These are phyloP conservation scores for Phortica okadai DNA, from an alignment of 2,888 invertebrate species.

Conservation along the genomic window DNA sequence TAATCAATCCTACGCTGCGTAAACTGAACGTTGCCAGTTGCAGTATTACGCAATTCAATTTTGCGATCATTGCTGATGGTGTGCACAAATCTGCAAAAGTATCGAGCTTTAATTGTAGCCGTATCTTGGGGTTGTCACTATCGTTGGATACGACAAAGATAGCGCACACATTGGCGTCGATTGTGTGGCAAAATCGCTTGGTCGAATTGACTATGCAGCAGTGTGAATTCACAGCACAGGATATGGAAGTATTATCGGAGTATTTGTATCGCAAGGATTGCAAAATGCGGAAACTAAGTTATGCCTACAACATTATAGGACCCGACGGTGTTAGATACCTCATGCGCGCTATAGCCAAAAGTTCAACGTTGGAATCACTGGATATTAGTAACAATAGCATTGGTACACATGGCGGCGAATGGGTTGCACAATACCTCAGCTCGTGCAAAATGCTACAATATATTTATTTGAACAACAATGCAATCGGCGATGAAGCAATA, in stretches of 20 bases:
- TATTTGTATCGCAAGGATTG: slow-evolving; percentile 54
- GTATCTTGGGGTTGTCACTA: slow-evolving; percentile 54
- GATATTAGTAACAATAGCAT: slow-evolving; percentile 67
- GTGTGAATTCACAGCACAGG: slow-evolving; percentile 67
- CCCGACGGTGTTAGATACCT: slow-evolving; percentile 65
- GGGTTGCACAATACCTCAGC: slow-evolving; percentile 64
- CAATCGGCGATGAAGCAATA: slow-evolving; percentile 60
- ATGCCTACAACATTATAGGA: slow-evolving; percentile 67
- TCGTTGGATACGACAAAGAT: slow-evolving; percentile 68
- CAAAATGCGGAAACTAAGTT: slow-evolving; percentile 56
- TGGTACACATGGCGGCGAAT: slow-evolving; percentile 70
- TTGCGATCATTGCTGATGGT: slow-evolving; percentile 72
- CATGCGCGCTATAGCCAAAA: slow-evolving; percentile 58
- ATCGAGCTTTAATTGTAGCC: slow-evolving; percentile 58
- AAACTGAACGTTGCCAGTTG: slow-evolving; percentile 62
- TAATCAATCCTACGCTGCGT: slow-evolving; percentile 52
- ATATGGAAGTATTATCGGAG: slow-evolving; percentile 70
- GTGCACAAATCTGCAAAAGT: slow-evolving; percentile 66
- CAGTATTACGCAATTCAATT: slow-evolving; percentile 66
- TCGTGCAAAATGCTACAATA: slow-evolving; percentile 58
- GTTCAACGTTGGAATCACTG: slow-evolving; percentile 57
- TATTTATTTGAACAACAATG: slow-evolving; percentile 67
- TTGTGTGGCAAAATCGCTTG: slow-evolving; percentile 70
- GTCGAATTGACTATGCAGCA: slow-evolving; percentile 65
- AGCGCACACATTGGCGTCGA: slow-evolving; percentile 55